These are phyloP conservation scores for Bujurquina vittata DNA, from an alignment of 2,113 vertebrate genomes.

Conservation along the genomic window DNA sequence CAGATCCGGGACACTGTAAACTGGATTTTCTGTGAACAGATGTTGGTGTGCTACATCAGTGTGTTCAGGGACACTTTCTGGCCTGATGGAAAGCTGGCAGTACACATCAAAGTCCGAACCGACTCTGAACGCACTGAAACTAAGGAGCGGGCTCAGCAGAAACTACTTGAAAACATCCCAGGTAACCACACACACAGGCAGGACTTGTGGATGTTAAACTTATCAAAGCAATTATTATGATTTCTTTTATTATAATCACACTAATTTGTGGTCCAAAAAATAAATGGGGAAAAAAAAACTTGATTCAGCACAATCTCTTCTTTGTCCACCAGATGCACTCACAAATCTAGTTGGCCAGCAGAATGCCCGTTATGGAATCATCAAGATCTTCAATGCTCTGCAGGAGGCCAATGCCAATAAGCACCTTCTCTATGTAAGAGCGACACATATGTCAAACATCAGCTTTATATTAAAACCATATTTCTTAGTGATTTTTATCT, in stretches of 20 bases:
- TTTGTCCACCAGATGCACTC: constrained; percentile 84
- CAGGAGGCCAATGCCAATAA: constrained; percentile 97
- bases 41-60: constrained; percentile 94
- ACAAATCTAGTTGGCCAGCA: constrained; percentile 97
- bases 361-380: constrained; percentile 94
- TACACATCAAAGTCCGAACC: constrained; percentile 79
- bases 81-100: constrained; percentile 91
- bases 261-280: not conserved
- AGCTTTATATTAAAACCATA: not conserved
- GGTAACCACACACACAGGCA: constrained; percentile 75
- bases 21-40: constrained; percentile 97
- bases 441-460: not conserved
- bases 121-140: constrained; percentile 86
- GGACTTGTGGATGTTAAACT: too few species aligned
- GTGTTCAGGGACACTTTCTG: constrained; percentile 95
- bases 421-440: constrained; percentile 95
- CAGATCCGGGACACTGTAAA: constrained; percentile 97
- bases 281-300: not conserved
- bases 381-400: constrained; percentile 95
- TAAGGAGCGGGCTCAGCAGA: constrained; percentile 94
- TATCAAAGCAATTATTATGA: not conserved
- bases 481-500: not conserved
- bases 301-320: not conserved
- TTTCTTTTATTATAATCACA: not conserved
- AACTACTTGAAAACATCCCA: constrained; percentile 98